Evolutionary conservation across 2,888 invertebrate genomes (phyloP), one percentile per base, ranked within the genome.

Genomic region (Chelonus formosanus): DNA sequence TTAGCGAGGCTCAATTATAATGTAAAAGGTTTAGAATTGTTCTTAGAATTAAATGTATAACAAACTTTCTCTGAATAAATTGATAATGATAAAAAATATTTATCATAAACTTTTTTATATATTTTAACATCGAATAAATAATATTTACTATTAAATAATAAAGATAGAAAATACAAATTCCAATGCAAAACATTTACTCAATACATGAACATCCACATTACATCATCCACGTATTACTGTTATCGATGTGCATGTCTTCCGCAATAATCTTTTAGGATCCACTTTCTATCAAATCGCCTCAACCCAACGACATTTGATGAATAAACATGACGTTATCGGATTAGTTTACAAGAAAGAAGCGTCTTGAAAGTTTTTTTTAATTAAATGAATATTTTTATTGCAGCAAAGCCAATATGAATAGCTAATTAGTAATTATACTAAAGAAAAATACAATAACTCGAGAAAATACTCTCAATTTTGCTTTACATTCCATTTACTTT

Each of bases 401-500:
- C 40, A 40, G 6, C 4, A 40, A 40, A 40, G 40, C 6, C 8
- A 4, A 40, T n/a, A 55, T 6, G 45, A 57, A n/a, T 45, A 58
- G 5, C 34, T 32, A 35, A 3, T 7, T 47, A 45, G 31, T 6
- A 31, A 45, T 43, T 57, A 32, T 31, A 32, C 20, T 34, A 43
- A 5, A 45, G 44, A 58, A 58, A 20, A 40, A 40, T 6, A 40
- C 40, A 40, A 40, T 40, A 40, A 40, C 40, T 40, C 3, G 40
- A 40, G 40, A 40, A 40, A 40, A 58, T 58, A 31, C 32, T 58
- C 5, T 4, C 58, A 34, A 31, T 34, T 34, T 35, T 8, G 8
- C 45, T 47, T 58, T 43, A 64, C 58, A 58, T 64, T 45, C 53
- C 58, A 64, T 64, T 64, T 64, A 52, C 52, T 64, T 36, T 44